Evolutionary conservation across 2,797 vertebrate genomes (phyloP).

Genomic region (Spondyliosoma cantharus): DNA sequence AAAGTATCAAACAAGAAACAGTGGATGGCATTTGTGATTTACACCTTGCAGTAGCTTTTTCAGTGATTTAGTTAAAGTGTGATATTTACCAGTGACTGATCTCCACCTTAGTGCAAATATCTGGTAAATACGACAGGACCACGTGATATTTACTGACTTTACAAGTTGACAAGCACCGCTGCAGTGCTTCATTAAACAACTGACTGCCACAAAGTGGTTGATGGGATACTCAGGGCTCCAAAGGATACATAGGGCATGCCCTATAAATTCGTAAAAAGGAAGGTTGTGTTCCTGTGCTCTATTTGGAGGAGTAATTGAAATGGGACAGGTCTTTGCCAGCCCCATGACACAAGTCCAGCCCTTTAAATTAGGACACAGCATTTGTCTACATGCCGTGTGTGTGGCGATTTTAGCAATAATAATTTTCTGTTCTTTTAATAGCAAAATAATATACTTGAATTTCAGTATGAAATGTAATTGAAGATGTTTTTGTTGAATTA

Average conservation of each 20-base stretch:
- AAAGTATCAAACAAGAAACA: background rate
- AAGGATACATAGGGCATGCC: background rate
- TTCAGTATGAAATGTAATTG: background rate
- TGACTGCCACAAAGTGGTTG: background rate
- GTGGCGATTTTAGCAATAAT: no score
- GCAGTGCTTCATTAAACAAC: constrained; percentile 7
- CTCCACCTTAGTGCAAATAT: constrained; percentile 28
- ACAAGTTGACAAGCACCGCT: background rate
- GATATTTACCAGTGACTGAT: constrained; percentile 34
- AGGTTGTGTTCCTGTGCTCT: constrained; percentile 17
- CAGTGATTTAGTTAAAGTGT: constrained; percentile 33
- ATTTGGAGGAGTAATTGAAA: constrained; percentile 32
- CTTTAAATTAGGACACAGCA: constrained; percentile 29
- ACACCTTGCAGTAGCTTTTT: constrained; percentile 5
- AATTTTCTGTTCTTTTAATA: constrained; percentile 5
- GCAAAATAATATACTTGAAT: background rate
- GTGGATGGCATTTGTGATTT: background rate
- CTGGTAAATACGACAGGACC: constrained; percentile 23
- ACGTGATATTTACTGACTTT: constrained; percentile 50
- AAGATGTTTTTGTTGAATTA: background rate
- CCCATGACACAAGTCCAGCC: background rate
- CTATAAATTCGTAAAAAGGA: constrained; percentile 1
- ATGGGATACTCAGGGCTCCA: constrained; percentile 1
- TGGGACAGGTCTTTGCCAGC: constrained; percentile 2
- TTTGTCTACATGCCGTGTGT: constrained; percentile 6